These are phyloP conservation scores for Penaeus vannamei DNA, from an alignment of 1,140 invertebrate species.

Conservation along the genomic window DNA sequence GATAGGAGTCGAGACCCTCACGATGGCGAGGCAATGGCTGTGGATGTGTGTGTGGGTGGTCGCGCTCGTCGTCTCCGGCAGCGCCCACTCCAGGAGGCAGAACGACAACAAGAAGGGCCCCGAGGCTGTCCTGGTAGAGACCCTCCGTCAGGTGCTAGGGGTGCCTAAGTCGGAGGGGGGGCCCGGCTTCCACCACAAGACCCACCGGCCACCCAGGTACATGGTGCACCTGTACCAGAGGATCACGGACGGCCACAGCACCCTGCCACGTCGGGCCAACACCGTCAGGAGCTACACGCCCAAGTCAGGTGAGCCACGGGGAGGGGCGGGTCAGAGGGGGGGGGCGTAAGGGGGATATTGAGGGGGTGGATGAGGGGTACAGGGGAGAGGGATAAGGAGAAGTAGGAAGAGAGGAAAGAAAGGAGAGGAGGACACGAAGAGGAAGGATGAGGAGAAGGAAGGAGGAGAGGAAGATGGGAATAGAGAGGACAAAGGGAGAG, in stretches of 20 bases:
- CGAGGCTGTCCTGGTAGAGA: background rate
- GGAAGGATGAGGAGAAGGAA: background rate
- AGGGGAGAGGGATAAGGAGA: background rate
- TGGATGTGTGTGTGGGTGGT: too few species aligned
- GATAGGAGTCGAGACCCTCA: too few species aligned
- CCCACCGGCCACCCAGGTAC: background rate
- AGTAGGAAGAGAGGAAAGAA: background rate
- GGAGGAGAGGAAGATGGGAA: too few species aligned
- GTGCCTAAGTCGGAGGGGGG: background rate
- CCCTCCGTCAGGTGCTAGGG: background rate
- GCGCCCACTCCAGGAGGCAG: too few species aligned
- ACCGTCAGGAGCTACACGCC: slow-evolving; percentile 26
- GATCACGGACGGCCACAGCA: background rate
- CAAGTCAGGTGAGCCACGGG: background rate
- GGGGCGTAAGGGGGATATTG: background rate
- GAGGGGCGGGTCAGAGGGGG: background rate
- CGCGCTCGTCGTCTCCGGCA: too few species aligned
- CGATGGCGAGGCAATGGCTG: too few species aligned
- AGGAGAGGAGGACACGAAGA: background rate
- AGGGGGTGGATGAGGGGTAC: background rate
- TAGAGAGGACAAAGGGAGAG: background rate
- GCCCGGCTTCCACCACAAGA: background rate
- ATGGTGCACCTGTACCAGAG: slow-evolving; percentile 9
- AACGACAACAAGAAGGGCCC: too few species aligned
- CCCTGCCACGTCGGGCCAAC: slow-evolving; percentile 1